phyloP scores from a whole-genome alignment of 2,888 invertebrate species.

The Drosophila kanekoi region DNA sequence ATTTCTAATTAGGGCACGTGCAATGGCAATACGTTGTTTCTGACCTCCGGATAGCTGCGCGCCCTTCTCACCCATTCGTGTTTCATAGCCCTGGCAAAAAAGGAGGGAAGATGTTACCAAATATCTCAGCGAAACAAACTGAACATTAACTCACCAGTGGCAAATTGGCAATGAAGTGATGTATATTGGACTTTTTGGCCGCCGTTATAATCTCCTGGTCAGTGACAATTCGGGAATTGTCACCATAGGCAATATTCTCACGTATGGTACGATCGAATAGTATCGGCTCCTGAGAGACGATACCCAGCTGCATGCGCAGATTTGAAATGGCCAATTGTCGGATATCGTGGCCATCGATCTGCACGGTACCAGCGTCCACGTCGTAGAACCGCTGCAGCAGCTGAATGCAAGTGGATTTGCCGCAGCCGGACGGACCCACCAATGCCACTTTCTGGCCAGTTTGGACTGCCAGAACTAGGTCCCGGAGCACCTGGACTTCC shows the following conservation, averaged over 20 bases:
- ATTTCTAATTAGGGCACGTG: conserved; percentile 91
- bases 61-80: conserved; percentile 91
- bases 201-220: conserved; percentile 91
- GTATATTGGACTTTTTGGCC: conserved; percentile 94
- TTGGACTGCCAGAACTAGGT: conserved; percentile 88
- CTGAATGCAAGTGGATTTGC: conserved; percentile 95
- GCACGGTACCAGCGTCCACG: conserved; percentile 88
- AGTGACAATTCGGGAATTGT: conserved; percentile 88
- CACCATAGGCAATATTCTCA: conserved; percentile 97
- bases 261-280: conserved; percentile 94
- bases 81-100: conserved; percentile 89
- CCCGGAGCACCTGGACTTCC: conserved; percentile 89
- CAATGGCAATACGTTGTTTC: conserved; percentile 94
- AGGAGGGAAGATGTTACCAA: too few species aligned
- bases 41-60: conserved; percentile 93
- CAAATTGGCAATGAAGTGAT: conserved; percentile 91
- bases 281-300: conserved; percentile 96
- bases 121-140: background rate
- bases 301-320: conserved; percentile 92
- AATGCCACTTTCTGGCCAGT: conserved; percentile 91
- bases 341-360: conserved; percentile 86
- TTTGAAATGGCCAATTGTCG: conserved; percentile 87
- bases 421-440: conserved; percentile 93
- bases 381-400: conserved; percentile 94
- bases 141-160: conserved; percentile 87